Evolutionary conservation across 2,113 vertebrate genomes (phyloP).

Genomic region (Fregetta grallaria): DNA sequence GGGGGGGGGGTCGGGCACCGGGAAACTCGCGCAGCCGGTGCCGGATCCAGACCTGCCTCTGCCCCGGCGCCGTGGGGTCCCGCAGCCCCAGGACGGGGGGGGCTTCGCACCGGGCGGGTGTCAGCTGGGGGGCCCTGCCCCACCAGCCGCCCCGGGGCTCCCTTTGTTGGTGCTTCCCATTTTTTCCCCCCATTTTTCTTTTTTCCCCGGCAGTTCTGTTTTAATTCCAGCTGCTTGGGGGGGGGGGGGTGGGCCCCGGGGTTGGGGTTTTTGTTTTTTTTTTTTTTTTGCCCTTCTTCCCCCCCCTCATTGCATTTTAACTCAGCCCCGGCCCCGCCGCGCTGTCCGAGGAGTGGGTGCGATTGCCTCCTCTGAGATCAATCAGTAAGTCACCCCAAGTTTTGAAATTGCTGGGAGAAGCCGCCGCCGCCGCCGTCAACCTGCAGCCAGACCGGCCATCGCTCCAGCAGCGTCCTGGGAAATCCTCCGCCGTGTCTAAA

Average conservation of each 20-base stretch:
- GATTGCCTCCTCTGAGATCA: neutral
- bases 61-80: no score
- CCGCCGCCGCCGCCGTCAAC: slow-evolving; percentile 8
- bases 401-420: slow-evolving; percentile 6
- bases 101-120: no score
- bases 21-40: no score
- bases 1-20: no score
- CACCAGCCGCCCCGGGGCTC: no score
- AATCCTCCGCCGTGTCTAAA: neutral
- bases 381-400: neutral
- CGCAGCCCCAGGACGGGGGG: no score
- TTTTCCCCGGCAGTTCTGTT: no score
- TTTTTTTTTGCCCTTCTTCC: no score
- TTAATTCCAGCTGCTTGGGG: neutral
- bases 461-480: neutral
- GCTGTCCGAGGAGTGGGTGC: neutral
- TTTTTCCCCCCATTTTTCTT: no score
- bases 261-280: neutral
- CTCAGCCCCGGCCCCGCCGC: neutral
- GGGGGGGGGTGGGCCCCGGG: neutral
- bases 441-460: neutral
- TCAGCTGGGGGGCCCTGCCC: no score
- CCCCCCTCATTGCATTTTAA: neutral
- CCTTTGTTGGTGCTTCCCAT: no score
- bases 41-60: no score